A percentile compares a stretch with the other conserved stretches of the same genome.
These are phyloP conservation scores for Lathronympha strigana DNA, from an alignment of 2,888 invertebrate genomes.

Conservation along the genomic window DNA sequence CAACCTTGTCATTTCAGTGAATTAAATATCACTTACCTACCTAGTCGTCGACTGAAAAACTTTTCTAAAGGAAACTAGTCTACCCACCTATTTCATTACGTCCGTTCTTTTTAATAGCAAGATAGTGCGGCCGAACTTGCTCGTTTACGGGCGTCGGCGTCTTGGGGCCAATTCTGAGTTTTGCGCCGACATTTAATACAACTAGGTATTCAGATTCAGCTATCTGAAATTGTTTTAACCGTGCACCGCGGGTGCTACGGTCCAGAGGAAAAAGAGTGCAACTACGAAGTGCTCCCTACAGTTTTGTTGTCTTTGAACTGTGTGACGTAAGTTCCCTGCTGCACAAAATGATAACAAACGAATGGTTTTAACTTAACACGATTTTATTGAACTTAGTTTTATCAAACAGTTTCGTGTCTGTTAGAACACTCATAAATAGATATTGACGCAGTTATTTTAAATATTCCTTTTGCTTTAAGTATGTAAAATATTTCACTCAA, in stretches of 20 bases:
- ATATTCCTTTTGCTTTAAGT: too few species aligned
- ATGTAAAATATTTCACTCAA: too few species aligned
- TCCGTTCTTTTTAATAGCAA: slow-evolving; percentile 7
- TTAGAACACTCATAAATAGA: too few species aligned
- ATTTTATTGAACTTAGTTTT: neutral
- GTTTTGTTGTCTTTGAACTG: neutral
- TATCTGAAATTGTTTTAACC: slow-evolving; percentile 40
- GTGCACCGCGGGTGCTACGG: neutral
- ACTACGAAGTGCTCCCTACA: neutral
- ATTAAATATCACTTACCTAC: too few species aligned
- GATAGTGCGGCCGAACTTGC: slow-evolving; percentile 14
- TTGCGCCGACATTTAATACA: slow-evolving; percentile 37
- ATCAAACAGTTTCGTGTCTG: too few species aligned
- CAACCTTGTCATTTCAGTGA: too few species aligned
- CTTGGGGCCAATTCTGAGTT: slow-evolving; percentile 33
- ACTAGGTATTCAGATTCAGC: slow-evolving; percentile 22
- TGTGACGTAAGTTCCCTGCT: neutral
- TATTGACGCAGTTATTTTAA: too few species aligned
- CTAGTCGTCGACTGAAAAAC: too few species aligned
- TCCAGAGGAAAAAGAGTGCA: neutral
- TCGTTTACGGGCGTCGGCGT: slow-evolving; percentile 15
- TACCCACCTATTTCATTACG: too few species aligned
- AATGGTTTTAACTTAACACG: neutral
- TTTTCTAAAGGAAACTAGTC: too few species aligned
- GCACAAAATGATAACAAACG: neutral